Conservation (phyloP, 1,140 invertebrate species). For the Coenobita brevimanus region DNA sequence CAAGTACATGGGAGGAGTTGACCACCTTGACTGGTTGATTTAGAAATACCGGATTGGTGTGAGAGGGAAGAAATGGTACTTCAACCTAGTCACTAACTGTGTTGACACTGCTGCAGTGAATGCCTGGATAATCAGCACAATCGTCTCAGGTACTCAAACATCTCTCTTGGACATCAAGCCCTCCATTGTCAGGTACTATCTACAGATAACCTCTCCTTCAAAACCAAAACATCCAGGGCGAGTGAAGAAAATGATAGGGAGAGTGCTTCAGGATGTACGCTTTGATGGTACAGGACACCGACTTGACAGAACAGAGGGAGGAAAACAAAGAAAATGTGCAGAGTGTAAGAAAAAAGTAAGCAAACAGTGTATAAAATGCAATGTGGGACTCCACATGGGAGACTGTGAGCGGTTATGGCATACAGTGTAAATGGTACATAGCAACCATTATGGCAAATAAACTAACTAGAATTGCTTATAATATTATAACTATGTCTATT, state of each 20-base stretch:
- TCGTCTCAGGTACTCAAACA: too few species aligned
- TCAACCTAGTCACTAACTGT: too few species aligned
- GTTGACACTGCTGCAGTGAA: too few species aligned
- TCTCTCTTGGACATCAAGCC: too few species aligned
- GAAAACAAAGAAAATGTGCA: too few species aligned
- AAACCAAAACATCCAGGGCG: constrained; percentile 39
- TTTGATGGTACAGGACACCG: constrained; percentile 32
- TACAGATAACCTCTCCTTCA: constrained; percentile 37
- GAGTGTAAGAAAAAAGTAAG: too few species aligned
- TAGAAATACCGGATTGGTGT: too few species aligned
- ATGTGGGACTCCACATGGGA: too few species aligned
- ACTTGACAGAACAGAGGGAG: constrained; percentile 46
- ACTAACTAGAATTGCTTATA: constrained; percentile 13
- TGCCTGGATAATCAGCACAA: too few species aligned
- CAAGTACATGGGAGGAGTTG: too few species aligned
- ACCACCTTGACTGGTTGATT: constrained; percentile 50
- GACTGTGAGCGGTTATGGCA: constrained; percentile 1
- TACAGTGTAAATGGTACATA: constrained; percentile 30
- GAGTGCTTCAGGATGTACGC: constrained; percentile 36
- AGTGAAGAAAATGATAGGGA: constrained; percentile 29
- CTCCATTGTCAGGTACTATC: constrained; percentile 16
- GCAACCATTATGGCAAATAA: constrained; percentile 11
- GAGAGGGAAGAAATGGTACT: too few species aligned
- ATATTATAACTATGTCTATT: constrained; percentile 27
- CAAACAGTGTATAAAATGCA: too few species aligned